phyloP scores from a whole-genome alignment of 92 coral and sea anemone species.

The Zoanthus sociatus region DNA sequence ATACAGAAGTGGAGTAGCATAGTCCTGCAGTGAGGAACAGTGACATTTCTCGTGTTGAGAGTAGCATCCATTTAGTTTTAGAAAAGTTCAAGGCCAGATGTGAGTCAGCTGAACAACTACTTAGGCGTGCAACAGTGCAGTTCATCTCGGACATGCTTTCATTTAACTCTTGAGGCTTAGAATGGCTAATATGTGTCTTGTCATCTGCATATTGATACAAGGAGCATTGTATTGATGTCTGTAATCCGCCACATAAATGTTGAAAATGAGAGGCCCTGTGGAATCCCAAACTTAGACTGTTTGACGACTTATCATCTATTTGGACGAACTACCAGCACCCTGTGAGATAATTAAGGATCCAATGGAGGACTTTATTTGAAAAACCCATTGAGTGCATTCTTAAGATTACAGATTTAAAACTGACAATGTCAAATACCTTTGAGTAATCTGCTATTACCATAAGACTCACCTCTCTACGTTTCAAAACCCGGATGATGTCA shows the following conservation, averaged over 20 bases:
- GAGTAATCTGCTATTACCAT: conserved; percentile 45
- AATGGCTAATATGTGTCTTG: too few relatives aligned
- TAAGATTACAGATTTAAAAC: conserved; percentile 27
- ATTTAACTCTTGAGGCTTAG: too few relatives aligned
- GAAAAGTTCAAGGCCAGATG: conserved; percentile 43
- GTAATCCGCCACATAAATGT: too few relatives aligned
- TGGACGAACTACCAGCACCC: conserved; percentile 27
- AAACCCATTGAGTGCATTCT: conserved; percentile 50
- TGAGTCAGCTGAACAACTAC: neutral
- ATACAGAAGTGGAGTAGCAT: too few relatives aligned
- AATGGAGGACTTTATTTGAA: conserved; percentile 29
- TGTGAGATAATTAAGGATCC: conserved; percentile 19
- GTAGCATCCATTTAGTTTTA: too few relatives aligned
- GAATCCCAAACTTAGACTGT: conserved; percentile 10
- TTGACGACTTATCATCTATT: conserved; percentile 40
- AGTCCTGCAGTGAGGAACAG: too few relatives aligned
- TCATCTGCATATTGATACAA: too few relatives aligned
- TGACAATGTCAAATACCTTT: conserved; percentile 49
- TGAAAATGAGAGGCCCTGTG: neutral
- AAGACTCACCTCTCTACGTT: conserved; percentile 28
- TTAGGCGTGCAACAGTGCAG: too few relatives aligned
- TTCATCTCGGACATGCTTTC: too few relatives aligned
- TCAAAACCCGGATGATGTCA: conserved; percentile 33
- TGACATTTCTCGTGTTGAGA: too few relatives aligned
- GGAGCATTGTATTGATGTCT: too few relatives aligned